phyloP scores from a whole-genome alignment of 2,888 invertebrate species.

The Pelosia muscerda region DNA sequence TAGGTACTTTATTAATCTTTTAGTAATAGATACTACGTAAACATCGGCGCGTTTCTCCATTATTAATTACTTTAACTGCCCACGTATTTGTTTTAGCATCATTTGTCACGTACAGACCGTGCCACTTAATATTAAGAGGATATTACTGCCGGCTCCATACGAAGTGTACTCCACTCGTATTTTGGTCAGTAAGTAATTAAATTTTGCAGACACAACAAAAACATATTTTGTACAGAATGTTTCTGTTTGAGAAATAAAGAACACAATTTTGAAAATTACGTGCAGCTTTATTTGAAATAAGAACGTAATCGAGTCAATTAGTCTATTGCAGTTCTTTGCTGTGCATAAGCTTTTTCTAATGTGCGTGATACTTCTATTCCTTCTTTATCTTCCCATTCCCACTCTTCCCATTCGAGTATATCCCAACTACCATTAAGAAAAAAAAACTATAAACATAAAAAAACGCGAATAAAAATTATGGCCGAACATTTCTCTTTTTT shows the following conservation, averaged over 20 bases:
- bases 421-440: too few species aligned
- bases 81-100: neutral
- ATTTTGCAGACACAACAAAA: neutral
- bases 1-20: too few species aligned
- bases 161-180: neutral
- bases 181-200: neutral
- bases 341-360: neutral
- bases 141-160: neutral
- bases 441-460: too few species aligned
- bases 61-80: neutral
- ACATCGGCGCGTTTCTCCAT: neutral
- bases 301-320: neutral
- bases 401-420: too few species aligned
- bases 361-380: neutral
- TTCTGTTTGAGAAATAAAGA: neutral
- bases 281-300: neutral
- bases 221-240: neutral
- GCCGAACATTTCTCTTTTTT: too few species aligned
- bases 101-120: neutral
- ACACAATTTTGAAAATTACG: neutral
- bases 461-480: too few species aligned
- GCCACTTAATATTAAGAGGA: neutral
- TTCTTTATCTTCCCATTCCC: too few species aligned
- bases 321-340: neutral
- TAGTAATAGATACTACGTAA: neutral